These are phyloP conservation scores for Gymnoscopelus microlampas DNA, from an alignment of 2,797 vertebrate species.

Conservation along the genomic window DNA sequence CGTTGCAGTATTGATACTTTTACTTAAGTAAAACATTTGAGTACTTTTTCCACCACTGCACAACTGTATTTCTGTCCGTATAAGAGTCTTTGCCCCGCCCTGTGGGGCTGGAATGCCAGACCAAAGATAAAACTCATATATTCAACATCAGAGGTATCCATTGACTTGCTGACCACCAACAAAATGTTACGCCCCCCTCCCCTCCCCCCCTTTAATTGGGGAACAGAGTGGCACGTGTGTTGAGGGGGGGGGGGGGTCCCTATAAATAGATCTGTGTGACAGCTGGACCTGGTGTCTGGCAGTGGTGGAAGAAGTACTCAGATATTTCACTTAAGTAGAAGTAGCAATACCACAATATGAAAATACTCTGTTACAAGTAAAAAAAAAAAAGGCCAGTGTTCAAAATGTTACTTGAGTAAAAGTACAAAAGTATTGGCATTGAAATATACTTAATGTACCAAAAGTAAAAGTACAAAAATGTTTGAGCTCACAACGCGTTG, in stretches of 20 bases:
- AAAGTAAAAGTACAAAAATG: too few species aligned
- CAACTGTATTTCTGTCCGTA: background rate
- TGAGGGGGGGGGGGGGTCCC: constrained; percentile 27
- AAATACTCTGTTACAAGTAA: too few species aligned
- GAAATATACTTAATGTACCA: too few species aligned
- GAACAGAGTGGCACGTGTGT: constrained; percentile 61
- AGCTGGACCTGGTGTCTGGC: constrained; percentile 58
- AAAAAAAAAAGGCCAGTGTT: too few species aligned
- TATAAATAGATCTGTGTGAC: constrained; percentile 76
- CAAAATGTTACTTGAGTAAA: too few species aligned
- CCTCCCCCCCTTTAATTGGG: constrained; percentile 22
- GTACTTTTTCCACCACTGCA: background rate
- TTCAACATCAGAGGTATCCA: constrained; percentile 31
- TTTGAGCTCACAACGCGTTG: too few species aligned
- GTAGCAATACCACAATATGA: too few species aligned
- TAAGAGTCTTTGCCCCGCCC: background rate
- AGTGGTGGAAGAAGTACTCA: too few species aligned
- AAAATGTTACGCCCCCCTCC: constrained; percentile 29
- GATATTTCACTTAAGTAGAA: too few species aligned
- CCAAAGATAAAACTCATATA: constrained; percentile 12
- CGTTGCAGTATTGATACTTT: too few species aligned
- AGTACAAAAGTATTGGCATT: too few species aligned
- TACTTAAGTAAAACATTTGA: background rate
- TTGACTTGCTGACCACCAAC: constrained; percentile 48
- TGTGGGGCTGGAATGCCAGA: constrained; percentile 3